phyloP scores from a whole-genome alignment of 2,797 vertebrate genomes.

The Avahi laniger region DNA sequence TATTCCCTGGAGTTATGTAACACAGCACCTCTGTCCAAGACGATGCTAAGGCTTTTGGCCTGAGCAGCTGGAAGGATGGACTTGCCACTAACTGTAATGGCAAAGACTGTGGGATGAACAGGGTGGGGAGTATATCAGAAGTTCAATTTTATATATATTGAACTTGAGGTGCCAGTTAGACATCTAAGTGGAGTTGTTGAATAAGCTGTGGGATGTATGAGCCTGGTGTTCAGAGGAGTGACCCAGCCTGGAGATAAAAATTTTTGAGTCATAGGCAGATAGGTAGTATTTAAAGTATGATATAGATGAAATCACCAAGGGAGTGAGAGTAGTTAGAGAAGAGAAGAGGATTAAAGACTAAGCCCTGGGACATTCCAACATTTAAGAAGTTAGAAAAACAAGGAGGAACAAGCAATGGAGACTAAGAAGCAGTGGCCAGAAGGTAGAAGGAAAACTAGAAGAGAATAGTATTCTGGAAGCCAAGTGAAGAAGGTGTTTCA shows the following conservation, averaged over 20 bases:
- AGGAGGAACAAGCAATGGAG: neutral
- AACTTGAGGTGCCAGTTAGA: slow-evolving; percentile 30
- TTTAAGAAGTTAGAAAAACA: neutral
- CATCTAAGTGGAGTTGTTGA: neutral
- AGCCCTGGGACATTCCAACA: neutral
- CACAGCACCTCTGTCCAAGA: neutral
- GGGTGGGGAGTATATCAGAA: neutral
- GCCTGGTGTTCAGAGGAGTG: neutral
- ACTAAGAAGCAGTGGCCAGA: neutral
- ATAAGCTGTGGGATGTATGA: neutral
- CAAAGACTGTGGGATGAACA: neutral
- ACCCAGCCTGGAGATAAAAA: neutral
- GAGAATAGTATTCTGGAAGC: neutral
- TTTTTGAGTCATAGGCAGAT: neutral
- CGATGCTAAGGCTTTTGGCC: neutral
- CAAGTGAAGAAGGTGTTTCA: neutral
- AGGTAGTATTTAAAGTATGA: neutral
- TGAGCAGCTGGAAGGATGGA: neutral
- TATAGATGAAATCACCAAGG: neutral
- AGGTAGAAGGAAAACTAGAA: slow-evolving; percentile 3
- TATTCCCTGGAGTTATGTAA: slow-evolving; percentile 3
- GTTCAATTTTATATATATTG: neutral
- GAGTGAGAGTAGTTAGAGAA: slow-evolving; percentile 14
- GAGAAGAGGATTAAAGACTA: neutral
- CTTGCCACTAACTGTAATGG: neutral